phyloP scores from a whole-genome alignment of 2,113 vertebrate genomes.

The Pygoscelis adeliae region DNA sequence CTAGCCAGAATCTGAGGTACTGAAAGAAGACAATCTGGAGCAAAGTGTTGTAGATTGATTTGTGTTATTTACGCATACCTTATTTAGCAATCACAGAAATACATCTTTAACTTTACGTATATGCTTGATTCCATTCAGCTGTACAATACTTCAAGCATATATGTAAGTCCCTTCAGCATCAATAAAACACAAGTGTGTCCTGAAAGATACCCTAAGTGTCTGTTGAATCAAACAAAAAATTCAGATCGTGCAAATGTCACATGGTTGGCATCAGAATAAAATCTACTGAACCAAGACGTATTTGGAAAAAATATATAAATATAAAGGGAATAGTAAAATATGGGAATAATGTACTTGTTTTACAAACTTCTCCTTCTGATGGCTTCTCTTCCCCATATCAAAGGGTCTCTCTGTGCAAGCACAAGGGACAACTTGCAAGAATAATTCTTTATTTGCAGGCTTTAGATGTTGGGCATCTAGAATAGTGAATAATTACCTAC shows the following conservation, averaged over 20 bases:
- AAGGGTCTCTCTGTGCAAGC: neutral
- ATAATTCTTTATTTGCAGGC: neutral
- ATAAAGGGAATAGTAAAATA: neutral
- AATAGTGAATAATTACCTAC: neutral
- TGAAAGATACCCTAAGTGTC: neutral
- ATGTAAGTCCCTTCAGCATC: neutral
- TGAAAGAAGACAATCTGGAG: neutral
- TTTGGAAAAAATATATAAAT: neutral
- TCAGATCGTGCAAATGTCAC: neutral
- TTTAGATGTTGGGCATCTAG: neutral
- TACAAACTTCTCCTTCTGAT: neutral
- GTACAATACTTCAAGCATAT: neutral
- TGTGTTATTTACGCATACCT: neutral
- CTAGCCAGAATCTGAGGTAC: neutral
- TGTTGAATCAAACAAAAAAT: neutral
- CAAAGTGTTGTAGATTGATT: neutral
- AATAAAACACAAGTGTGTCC: neutral
- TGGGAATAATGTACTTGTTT: neutral
- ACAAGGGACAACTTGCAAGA: neutral
- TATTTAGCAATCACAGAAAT: neutral
- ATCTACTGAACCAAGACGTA: neutral
- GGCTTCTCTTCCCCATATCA: neutral
- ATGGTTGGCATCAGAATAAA: neutral
- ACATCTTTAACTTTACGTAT: neutral
- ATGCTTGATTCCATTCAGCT: neutral